Evolutionary conservation across 92 coral and sea anemone genomes (phyloP), one percentile per base, ranked within the genome.

Genomic region (Plumapathes pennacea): DNA sequence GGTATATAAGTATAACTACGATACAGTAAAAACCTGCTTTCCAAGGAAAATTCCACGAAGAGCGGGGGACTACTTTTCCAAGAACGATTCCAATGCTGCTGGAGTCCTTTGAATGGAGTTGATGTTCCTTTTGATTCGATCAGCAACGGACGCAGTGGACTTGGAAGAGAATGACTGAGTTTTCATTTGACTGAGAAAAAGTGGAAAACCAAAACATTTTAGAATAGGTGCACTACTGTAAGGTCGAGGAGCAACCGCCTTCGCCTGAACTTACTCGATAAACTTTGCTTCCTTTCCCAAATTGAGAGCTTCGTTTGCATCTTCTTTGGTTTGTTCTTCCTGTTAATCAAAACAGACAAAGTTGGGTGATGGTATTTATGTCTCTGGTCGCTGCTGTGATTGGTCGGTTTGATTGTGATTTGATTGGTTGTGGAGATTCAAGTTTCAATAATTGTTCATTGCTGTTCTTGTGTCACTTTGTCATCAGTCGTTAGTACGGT

Each of bases 51-150:
- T n/a, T n/a, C n/a, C n/a, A n/a, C n/a, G n/a, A n/a, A n/a, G n/a
- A n/a, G n/a, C n/a, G n/a, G 31, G 25, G 2, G 15, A 60, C 68
- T 88, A 72, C 49, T 83, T 88, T 30, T 62, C 82, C 44, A 94
- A 66, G 68, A 94, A 94, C 33, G 85, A 88, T 22, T 94, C 96
- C 47, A 88, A 63, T 4, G 92, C 99, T 2, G 90, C 92, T 7
- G 96, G 80, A 25, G 99, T 94, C 50, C 99, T 73, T 59, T 94
- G 99, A n/a, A 92, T 71, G 7, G 96, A 84, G 66, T 92, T 89
- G 67, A 92, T 88, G 53, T 92, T 92, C 27, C 98, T 67, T 37
- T 86, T 85, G 43, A 92, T 88, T 43, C 98, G 84, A 62, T 92
- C 95, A 44, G 82, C 71, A 23, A 92, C 98, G 46, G 85, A 71